A percentile compares a stretch with the other conserved stretches of the same genome.
Conservation (phyloP, 2,113 vertebrate genomes). For the Ictidomys tridecemlineatus region DNA sequence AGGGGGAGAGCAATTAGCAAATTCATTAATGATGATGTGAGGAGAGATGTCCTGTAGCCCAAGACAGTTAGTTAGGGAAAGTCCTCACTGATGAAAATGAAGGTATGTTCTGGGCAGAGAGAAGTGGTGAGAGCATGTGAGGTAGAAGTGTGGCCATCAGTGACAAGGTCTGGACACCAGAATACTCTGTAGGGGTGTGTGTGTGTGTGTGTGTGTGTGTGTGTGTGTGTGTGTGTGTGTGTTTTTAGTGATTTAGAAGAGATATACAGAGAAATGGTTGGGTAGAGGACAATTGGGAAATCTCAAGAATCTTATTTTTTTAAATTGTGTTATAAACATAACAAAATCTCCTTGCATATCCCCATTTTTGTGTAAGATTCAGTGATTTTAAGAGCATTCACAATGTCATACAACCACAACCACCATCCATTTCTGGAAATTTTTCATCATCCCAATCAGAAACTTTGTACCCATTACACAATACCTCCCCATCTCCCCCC, state of each 20-base stretch:
- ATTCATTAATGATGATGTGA: neutral
- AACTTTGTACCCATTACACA: neutral
- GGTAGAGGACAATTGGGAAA: neutral
- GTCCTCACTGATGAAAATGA: neutral
- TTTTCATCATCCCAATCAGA: neutral
- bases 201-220: neutral
- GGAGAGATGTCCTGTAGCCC: neutral
- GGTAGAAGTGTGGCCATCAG: neutral
- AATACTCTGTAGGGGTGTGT: neutral
- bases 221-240: neutral
- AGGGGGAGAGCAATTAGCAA: conserved; percentile 35
- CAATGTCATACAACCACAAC: neutral
- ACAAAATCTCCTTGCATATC: neutral
- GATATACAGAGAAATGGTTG: neutral
- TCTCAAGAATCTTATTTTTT: neutral
- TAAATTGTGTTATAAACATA: neutral
- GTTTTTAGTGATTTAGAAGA: neutral
- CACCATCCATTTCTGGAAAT: neutral
- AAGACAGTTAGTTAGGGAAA: neutral
- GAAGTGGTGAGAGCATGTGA: neutral
- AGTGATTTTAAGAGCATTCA: neutral
- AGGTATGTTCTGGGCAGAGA: neutral
- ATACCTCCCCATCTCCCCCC: neutral
- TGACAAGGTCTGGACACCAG: neutral
- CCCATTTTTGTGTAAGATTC: neutral